Percentiles rank a stretch among this genome's conserved stretches.
Conservation (phyloP, 2,797 vertebrate species). For the Astyanax mexicanus region DNA sequence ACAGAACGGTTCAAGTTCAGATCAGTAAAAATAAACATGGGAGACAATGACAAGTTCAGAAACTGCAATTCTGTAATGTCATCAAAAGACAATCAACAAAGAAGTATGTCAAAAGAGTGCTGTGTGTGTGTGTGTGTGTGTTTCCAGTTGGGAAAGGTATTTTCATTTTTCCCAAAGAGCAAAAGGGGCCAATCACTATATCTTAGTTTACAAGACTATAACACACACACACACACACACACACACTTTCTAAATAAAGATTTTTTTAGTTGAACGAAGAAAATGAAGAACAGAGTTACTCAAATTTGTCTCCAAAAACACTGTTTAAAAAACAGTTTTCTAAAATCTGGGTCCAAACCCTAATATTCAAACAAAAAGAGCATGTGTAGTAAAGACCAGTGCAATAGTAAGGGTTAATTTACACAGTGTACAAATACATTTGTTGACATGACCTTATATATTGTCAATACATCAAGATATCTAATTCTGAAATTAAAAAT, state of each 20-base stretch:
- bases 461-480: not conserved
- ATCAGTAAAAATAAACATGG: not conserved
- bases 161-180: not conserved
- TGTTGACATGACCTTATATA: no score
- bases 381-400: no score
- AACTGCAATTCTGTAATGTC: not conserved
- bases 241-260: not conserved
- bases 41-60: not conserved
- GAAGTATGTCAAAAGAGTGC: not conserved
- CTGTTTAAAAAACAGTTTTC: not conserved
- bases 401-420: no score
- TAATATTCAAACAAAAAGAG: no score
- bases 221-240: no score
- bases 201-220: not conserved
- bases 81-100: not conserved
- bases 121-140: not conserved
- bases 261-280: not conserved
- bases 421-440: no score
- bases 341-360: not conserved
- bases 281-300: no score
- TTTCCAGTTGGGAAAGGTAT: not conserved
- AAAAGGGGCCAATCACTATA: not conserved
- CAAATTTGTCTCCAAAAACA: no score
- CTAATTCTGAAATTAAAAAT: not conserved
- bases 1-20: not conserved